Base-by-base conservation (phyloP, 2,113 vertebrate genomes). In the Prochilodus magdalenae region DNA sequence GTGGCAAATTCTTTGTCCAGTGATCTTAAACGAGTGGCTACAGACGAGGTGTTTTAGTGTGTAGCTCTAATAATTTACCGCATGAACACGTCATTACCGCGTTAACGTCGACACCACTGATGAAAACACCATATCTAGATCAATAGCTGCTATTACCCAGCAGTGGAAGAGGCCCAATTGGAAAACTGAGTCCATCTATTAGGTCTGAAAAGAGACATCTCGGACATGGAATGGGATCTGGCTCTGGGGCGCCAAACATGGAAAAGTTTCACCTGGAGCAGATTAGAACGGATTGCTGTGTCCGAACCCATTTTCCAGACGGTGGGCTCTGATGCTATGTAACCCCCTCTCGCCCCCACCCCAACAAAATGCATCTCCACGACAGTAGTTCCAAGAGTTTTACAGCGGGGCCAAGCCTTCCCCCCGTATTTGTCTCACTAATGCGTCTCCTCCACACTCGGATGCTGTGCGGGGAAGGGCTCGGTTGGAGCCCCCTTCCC, bases 381-480 rank as follows among this genome's bases (percentile, higher is more conserved):
- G 49, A 30, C 62, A 12, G 49, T 15, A 73, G 72, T 77, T 44
- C 60, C 53, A 11, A 33, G 55, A 47, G 80, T 83, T 84, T 83
- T 87, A 78, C 62, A 80, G 78, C 27, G 85, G 62, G 84, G 72
- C 76, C 88, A 86, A 44, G 36, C 78, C 88, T 75, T 77, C 83
- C 73, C n/a, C 80, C 87, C 71, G 80, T 93, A 73, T 88, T 91
- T 88, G 79, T 92, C 87, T 92, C 84, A 73, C 82, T 89, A 90
- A 84, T 93, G 89, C 86, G 90, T 84, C 92, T 87, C 86, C 90
- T 87, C 81, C 70, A 87, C 87, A 63, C 84, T 91, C 80, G 36
- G 81, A 73, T 89, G 89, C 81, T 87, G 89, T 90, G 91, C 88
- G 86, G 86, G 72, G 87, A 73, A 75, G 87, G 91, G 92, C 91